A percentile compares a stretch with the other conserved stretches of the same genome.
Conservation (phyloP, 1,140 invertebrate genomes). For the Drosophila nigromelanica region DNA sequence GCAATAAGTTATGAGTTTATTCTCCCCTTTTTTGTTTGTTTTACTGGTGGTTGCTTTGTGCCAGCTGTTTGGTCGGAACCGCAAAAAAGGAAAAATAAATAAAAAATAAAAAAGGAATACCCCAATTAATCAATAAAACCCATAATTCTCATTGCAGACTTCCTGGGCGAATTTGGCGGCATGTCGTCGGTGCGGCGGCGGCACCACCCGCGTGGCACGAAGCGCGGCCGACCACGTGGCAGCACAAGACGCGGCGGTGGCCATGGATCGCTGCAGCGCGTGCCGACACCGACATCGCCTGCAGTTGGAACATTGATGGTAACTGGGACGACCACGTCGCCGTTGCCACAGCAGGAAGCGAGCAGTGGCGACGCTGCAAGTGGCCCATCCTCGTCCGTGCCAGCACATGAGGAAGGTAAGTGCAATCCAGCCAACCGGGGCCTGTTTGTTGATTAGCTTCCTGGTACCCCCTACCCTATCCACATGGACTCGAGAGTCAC, state of each 20-base stretch:
- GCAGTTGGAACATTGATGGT: constrained; percentile 24
- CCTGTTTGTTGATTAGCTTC: too few species aligned
- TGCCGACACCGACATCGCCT: constrained; percentile 62
- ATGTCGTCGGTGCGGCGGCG: constrained; percentile 84
- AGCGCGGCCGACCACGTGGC: constrained; percentile 88
- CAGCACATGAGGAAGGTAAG: constrained; percentile 66
- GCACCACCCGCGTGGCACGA: constrained; percentile 86
- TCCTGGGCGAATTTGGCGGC: constrained; percentile 69
- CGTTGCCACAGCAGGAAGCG: constrained; percentile 64
- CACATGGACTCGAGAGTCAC: constrained; percentile 62
- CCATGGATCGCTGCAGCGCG: constrained; percentile 71
- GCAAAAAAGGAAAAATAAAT: constrained; percentile 8
- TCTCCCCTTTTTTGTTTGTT: constrained; percentile 42
- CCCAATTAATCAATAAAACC: constrained; percentile 76
- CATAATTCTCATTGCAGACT: constrained; percentile 73
- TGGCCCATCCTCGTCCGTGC: constrained; percentile 18
- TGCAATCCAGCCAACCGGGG: constrained; percentile 13
- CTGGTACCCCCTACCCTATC: constrained; percentile 8
- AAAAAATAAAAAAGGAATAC: constrained; percentile 1
- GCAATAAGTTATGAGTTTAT: constrained; percentile 26
- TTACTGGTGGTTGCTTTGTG: constrained; percentile 35
- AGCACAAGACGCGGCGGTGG: constrained; percentile 85
- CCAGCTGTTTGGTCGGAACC: constrained; percentile 62
- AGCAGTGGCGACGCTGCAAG: constrained; percentile 51
- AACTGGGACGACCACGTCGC: constrained; percentile 43